A percentile compares a stretch with the other conserved stretches of the same genome.
Conservation (phyloP, 2,113 vertebrate species). For the Smithornis capensis region DNA sequence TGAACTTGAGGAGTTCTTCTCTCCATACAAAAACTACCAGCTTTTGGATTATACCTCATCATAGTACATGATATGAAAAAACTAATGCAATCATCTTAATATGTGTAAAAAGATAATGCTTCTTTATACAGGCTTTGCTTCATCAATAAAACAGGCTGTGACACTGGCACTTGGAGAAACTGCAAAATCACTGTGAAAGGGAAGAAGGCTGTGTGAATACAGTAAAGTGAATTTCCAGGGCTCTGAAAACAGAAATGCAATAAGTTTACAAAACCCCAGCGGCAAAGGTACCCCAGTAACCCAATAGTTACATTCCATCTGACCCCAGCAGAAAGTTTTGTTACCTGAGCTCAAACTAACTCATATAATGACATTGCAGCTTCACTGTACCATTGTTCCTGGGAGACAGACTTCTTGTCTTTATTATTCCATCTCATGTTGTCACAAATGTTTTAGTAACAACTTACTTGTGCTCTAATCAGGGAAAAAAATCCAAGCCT, state of each 20-base stretch:
- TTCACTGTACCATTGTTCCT: neutral
- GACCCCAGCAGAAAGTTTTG: neutral
- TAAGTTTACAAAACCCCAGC: neutral
- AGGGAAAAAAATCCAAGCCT: neutral
- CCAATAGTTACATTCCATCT: neutral
- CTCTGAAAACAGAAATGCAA: neutral
- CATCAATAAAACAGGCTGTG: neutral
- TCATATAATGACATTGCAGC: neutral
- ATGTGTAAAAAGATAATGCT: neutral
- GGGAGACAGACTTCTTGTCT: neutral
- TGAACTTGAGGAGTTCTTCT: neutral
- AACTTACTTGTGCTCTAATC: constrained; percentile 4
- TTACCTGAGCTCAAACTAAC: neutral
- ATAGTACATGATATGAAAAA: neutral
- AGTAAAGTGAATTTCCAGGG: neutral
- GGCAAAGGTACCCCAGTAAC: neutral
- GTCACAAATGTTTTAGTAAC: neutral
- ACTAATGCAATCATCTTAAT: neutral
- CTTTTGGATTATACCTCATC: neutral
- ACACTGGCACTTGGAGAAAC: neutral
- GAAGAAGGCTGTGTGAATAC: neutral
- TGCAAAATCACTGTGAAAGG: neutral
- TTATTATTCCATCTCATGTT: neutral
- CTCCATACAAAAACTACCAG: neutral
- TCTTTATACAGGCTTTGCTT: neutral